Evolutionary conservation across 2,113 vertebrate species (phyloP), one percentile per base, ranked within the genome.

Genomic region (Crotalus horridus): DNA sequence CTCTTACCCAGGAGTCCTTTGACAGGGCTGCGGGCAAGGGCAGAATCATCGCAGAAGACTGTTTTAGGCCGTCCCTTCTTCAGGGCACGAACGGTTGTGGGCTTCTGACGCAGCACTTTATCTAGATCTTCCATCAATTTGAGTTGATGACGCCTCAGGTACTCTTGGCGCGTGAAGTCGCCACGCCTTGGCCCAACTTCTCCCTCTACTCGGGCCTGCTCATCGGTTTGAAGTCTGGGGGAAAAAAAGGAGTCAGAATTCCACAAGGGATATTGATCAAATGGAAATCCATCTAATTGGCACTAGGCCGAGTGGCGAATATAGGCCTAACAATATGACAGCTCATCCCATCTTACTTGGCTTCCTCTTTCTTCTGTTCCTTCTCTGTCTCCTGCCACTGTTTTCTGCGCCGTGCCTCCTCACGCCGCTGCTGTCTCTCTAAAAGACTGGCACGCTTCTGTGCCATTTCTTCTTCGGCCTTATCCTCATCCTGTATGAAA

Each of bases 81-180:
- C 64, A 98, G 96, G 58, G 97, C 97, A 6, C 98, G 95, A 48
- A 97, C 98, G 0, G 98, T 98, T 92, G 97, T 98, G 95, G 95
- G 97, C 69, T 97, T 98, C 96, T 98, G 98, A 87, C 97, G 97
- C 91, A 99, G 97, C 90, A 99, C 99, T 96, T 99, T 99, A 95
- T 98, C 99, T 58, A 99, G 95, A 93, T 99, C 98, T 1, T 98
- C 98, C 99, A 99, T 99, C 91, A 99, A 97, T 96, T 99, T 99
- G 55, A 99, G 97, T 96, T 99, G 99, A 0, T 98, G 98, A 58
- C 99, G 96, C 24, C 98, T 97, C 85, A 98, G 97, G 29, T 99
- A 99, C 95, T 99, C 98, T n/a, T 97, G 97, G 59, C 97, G 95
- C 0, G 98, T 99, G 96, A 99, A 99, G 39, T 98, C 98, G 6